phyloP scores from a whole-genome alignment of 2,113 vertebrate genomes.

The Aegotheles bennettii region DNA sequence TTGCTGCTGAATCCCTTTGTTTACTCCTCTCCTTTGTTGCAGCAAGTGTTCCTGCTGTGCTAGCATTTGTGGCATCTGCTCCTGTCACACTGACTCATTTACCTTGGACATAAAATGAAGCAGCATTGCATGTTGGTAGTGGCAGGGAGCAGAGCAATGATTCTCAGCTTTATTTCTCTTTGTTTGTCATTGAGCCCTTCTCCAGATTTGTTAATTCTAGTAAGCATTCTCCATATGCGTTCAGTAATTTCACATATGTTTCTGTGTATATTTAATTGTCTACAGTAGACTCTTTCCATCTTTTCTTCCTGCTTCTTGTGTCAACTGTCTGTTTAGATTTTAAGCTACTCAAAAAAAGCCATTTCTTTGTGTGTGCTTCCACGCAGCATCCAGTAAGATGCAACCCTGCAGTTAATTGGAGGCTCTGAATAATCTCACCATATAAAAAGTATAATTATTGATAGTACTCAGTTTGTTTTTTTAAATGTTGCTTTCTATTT shows the following conservation, averaged over 20 bases:
- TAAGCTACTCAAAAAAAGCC: background rate
- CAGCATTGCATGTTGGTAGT: background rate
- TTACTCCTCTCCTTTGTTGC: background rate
- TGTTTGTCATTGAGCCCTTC: background rate
- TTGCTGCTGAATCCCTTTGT: background rate
- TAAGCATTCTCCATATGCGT: background rate
- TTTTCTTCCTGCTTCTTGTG: background rate
- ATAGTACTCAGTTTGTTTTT: background rate
- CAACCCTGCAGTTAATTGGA: background rate
- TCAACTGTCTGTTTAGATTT: constrained; percentile 14
- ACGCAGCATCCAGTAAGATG: background rate
- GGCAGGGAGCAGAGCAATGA: constrained; percentile 18
- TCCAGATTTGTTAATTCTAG: background rate
- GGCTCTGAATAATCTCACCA: background rate
- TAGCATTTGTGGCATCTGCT: background rate
- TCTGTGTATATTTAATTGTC: constrained; percentile 25
- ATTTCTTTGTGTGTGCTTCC: background rate
- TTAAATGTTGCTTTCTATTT: background rate
- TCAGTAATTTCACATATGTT: constrained; percentile 22
- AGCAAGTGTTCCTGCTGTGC: background rate
- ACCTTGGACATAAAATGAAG: background rate
- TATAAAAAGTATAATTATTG: background rate
- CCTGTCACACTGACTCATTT: background rate
- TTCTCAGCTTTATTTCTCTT: background rate
- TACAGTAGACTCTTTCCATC: background rate